These are phyloP conservation scores for Lordiphosa mommai DNA, from an alignment of 1,140 invertebrate genomes.

Conservation along the genomic window DNA sequence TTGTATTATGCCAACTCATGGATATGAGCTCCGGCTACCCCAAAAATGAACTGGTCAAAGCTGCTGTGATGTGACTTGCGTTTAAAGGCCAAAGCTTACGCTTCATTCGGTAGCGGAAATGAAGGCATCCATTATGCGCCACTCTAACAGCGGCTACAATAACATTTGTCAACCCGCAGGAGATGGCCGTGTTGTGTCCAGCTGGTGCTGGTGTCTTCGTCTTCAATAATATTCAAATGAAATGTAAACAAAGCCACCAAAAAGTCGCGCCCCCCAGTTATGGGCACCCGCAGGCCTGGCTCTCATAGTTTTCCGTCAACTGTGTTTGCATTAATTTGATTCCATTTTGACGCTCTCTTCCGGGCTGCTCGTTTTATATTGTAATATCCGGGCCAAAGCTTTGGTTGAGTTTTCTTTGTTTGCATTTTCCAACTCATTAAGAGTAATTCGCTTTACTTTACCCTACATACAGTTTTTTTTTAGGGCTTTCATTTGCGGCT, in stretches of 20 bases:
- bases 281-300: background rate
- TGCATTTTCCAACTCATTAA: constrained; percentile 66
- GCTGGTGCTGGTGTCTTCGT: constrained; percentile 3
- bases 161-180: constrained; percentile 11
- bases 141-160: constrained; percentile 1
- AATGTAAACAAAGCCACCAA: constrained; percentile 47
- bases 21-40: constrained; percentile 2
- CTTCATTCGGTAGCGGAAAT: constrained; percentile 23
- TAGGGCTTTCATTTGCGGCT: constrained; percentile 23
- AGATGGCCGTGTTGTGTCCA: background rate
- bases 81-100: background rate
- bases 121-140: constrained; percentile 32
- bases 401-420: constrained; percentile 43
- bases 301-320: constrained; percentile 48
- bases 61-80: constrained; percentile 12
- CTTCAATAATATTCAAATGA: constrained; percentile 56
- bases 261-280: background rate
- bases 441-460: constrained; percentile 48
- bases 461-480: background rate
- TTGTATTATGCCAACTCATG: constrained; percentile 13
- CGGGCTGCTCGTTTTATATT: constrained; percentile 41
- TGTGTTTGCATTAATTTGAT: constrained; percentile 60
- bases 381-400: constrained; percentile 42
- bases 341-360: constrained; percentile 31
- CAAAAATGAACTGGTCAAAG: constrained; percentile 17